phyloP scores from a whole-genome alignment of 1,140 invertebrate species.

The Leptinotarsa undecemlineata region DNA sequence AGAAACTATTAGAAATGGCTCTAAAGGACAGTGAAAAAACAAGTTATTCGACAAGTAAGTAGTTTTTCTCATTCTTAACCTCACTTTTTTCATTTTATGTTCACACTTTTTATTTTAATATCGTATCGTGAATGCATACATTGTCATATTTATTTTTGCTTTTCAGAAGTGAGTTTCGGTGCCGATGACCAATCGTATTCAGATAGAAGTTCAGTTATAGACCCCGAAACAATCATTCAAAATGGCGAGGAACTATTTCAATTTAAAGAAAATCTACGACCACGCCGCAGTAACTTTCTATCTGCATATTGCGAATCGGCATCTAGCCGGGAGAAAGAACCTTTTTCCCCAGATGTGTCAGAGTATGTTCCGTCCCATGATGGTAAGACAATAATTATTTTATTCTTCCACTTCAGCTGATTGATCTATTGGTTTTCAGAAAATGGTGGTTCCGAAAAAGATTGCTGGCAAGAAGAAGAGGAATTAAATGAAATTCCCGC shows the following conservation, averaged over 20 bases:
- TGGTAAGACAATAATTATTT: neutral
- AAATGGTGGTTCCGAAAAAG: neutral
- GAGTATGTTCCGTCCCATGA: neutral
- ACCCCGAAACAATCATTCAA: neutral
- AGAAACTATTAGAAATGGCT: too few relatives aligned
- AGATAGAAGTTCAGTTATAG: too few relatives aligned
- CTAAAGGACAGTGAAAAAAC: too few relatives aligned
- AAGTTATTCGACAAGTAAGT: too few relatives aligned
- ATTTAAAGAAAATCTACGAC: slow-evolving; percentile 5
- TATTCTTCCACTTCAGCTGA: neutral
- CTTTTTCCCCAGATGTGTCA: neutral
- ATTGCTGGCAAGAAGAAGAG: neutral
- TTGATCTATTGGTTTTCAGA: neutral
- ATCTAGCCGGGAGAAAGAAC: neutral
- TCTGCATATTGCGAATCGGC: neutral
- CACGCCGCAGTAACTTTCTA: neutral
- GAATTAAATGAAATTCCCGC: neutral
- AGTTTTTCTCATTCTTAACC: too few relatives aligned
- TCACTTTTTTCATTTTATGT: too few relatives aligned
- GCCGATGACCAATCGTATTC: too few relatives aligned
- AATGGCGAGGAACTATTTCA: neutral
- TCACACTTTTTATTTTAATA: too few relatives aligned
- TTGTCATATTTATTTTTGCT: too few relatives aligned
- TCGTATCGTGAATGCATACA: too few relatives aligned
- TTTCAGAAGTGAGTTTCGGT: neutral